A percentile compares a stretch with the other conserved stretches of the same genome.
phyloP scores from a whole-genome alignment of 2,888 invertebrate species.

The Cryptus viduatorius region DNA sequence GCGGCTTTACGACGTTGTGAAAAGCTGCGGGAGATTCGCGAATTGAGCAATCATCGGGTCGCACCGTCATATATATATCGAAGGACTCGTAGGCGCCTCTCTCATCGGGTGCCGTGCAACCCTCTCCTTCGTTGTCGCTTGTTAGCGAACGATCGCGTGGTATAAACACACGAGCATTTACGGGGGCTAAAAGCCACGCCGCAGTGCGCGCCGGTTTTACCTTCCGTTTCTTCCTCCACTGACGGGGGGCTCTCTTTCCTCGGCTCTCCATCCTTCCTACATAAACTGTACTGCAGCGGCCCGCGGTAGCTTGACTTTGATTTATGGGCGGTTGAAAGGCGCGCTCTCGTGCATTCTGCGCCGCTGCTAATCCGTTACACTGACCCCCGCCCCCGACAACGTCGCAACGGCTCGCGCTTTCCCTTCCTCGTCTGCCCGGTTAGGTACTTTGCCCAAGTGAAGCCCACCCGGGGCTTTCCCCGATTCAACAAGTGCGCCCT shows the following conservation, averaged over 20 bases:
- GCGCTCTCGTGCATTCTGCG: constrained; percentile 75
- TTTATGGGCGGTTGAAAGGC: constrained; percentile 81
- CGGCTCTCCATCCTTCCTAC: background rate
- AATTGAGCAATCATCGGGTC: constrained; percentile 59
- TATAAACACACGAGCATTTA: background rate
- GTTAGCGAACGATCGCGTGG: constrained; percentile 20
- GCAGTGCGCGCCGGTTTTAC: background rate
- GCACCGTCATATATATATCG: background rate
- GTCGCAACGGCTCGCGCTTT: constrained; percentile 4
- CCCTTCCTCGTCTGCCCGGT: constrained; percentile 22
- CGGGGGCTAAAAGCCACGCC: constrained; percentile 21
- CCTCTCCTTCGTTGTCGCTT: constrained; percentile 22
- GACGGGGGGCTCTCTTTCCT: background rate
- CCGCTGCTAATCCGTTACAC: constrained; percentile 79
- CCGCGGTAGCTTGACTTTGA: constrained; percentile 78
- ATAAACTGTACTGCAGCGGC: constrained; percentile 37
- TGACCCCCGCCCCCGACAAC: constrained; percentile 75
- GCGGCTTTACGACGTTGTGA: constrained; percentile 28
- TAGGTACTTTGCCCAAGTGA: constrained; percentile 39
- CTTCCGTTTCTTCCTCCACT: constrained; percentile 1
- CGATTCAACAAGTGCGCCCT: constrained; percentile 80
- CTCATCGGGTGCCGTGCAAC: constrained; percentile 24
- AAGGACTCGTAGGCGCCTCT: constrained; percentile 29
- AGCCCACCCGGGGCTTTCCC: constrained; percentile 63
- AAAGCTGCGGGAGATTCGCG: constrained; percentile 39